Base-by-base conservation (phyloP, 1,140 invertebrate species). In the Apis laboriosa region DNA sequence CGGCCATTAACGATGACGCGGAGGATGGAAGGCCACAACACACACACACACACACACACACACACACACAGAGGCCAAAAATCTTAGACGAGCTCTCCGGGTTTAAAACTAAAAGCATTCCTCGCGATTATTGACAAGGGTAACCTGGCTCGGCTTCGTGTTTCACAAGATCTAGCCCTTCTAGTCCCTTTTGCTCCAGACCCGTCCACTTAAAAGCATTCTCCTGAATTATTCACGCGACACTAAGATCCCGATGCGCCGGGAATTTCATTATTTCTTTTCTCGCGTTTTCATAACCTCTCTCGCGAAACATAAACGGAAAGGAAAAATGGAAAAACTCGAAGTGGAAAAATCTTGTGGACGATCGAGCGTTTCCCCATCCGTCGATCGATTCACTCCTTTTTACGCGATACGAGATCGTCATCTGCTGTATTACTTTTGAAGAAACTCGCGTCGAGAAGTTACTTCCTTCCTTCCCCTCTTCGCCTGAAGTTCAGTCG, bases 101-200 rank as follows among this genome's bases (percentile, higher is more conserved):
- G 49, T 88, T 89, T 85, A 89, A 89, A 86, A 86, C 86, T 87
- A 85, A 90, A 90, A 90, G 88, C 84, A 88, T 89, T 89, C 86
- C 88, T 84, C 53, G 88, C 86, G 83, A 86, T 78, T 89, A 90
- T 89, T 88, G 88, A 89, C 88, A 90, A 82, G 86, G 78, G 78
- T 85, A 77, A 83, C 86, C 77, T 63, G 58, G 67, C 78, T 76
- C 80, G 84, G 51, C 85, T 88, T 73, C 73, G 79, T 60, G 61
- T 78, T 79, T 64, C 71, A 49, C 56, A 78, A 24, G 60, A 78
- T 24, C 76, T 66, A 84, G 64, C 79, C 73, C 76, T 83, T 67
- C 79, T 82, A 24, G 53, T 51, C 75, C 24, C 55, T 68, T 56
- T 43, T 3, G 34, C 70, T 77, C 43, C 11, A 8, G 28, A 24